Base-by-base conservation (phyloP, 2,113 vertebrate genomes). In the Bufo bufo region DNA sequence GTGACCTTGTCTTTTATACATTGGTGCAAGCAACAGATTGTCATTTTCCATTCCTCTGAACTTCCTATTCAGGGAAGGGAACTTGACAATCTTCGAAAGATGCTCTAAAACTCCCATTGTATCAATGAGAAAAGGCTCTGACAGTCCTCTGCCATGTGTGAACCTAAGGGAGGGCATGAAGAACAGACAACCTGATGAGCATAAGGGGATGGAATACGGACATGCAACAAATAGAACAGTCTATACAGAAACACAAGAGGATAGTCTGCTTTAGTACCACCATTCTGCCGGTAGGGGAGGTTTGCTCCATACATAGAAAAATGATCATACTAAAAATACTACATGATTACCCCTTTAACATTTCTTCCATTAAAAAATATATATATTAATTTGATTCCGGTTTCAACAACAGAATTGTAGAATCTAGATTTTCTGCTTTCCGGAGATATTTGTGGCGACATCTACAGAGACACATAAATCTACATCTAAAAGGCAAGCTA, bases 261-360 rank as follows among this genome's bases (percentile, higher is more conserved):
- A 56, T 75, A 20, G 72, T 75, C 72, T 75, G 72, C 72, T 75
- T 75, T 75, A 50, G 47, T 75, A 75, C 72, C 45, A 49, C 72
- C 77, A 78, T 54, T 78, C 23, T 54, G 50, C 23, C 23, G 49
- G 77, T 17, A 54, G 77, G 19, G 56, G 77, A 78, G 11, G 50
- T 78, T 78, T 56, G 49, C 50, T 78, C 50, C 12, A 13, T 19
- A 77, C 8, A n/a, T 12, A n/a, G 19, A 3, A 47, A 47, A 47
- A 47, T 75, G 72, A 43, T 50, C 72, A 74, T 50, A 50, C 50
- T 77, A 9, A 52, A 77, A 78, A 54, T 78, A 54, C 20, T 23
- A 78, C 8, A 6, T 23, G 19, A 78, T 81, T 61, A 33, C 56
- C 56, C 56, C 23, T 81, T 61, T 43, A 50, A 50, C 14, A 49